Conservation (phyloP, 2,797 vertebrate genomes). For the Spizella passerina region DNA sequence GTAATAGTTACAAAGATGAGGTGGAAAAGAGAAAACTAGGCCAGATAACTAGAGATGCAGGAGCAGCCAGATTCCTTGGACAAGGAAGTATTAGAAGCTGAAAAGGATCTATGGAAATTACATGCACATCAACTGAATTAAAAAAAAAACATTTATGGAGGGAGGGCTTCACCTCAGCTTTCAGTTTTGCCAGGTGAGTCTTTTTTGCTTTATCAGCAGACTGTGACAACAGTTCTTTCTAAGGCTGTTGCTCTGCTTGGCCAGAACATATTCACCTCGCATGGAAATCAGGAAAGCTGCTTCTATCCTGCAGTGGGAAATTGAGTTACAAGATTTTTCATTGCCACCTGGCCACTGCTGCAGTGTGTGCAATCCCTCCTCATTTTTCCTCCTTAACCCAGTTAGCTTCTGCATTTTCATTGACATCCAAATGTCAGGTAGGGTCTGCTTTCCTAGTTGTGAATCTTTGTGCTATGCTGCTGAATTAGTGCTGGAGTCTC, state of each 20-base stretch:
- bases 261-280: background rate
- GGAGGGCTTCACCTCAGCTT: background rate
- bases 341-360: background rate
- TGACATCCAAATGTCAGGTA: constrained; percentile 32
- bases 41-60: background rate
- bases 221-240: background rate
- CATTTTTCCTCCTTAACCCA: background rate
- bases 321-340: background rate
- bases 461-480: background rate
- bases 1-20: background rate
- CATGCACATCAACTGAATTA: background rate
- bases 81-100: background rate
- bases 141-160: background rate
- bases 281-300: background rate
- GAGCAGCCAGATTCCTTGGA: background rate
- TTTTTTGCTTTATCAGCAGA: background rate
- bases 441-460: background rate
- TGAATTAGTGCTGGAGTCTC: background rate
- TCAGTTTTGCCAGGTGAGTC: background rate
- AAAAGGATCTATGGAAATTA: background rate
- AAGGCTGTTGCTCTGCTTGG: background rate
- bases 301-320: background rate
- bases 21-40: background rate
- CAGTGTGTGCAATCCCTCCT: background rate
- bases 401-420: constrained; percentile 23